phyloP scores from a whole-genome alignment of 1,140 invertebrate genomes.

The Drosophila repleta region DNA sequence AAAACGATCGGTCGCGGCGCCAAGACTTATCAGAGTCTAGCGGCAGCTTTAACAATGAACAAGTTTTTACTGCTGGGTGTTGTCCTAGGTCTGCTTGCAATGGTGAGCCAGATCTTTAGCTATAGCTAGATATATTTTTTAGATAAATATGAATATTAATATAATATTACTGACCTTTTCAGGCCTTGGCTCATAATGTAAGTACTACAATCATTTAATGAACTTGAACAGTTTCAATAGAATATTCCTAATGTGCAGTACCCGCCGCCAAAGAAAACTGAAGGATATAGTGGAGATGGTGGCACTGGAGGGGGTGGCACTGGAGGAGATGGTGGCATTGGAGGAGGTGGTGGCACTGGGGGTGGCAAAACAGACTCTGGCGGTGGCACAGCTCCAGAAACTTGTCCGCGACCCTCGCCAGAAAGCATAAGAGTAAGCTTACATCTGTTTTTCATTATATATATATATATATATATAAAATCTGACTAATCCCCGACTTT shows the following conservation, averaged over 20 bases:
- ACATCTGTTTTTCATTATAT: no score
- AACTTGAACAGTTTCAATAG: neutral
- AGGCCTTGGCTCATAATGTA: constrained; percentile 42
- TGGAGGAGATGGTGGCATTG: no score
- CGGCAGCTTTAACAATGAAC: constrained; percentile 23
- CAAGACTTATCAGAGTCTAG: constrained; percentile 15
- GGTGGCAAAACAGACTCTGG: no score
- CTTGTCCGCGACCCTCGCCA: constrained; percentile 56
- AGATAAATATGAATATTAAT: no score
- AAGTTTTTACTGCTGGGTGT: constrained; percentile 15
- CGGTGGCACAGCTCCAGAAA: neutral
- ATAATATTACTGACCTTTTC: neutral
- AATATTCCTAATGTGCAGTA: neutral
- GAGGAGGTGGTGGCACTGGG: neutral
- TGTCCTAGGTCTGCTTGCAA: constrained; percentile 6
- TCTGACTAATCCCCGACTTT: constrained; percentile 17
- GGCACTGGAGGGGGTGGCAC: no score
- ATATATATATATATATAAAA: neutral
- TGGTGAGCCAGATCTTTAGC: constrained; percentile 20
- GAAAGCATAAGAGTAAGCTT: constrained; percentile 53
- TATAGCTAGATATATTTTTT: no score
- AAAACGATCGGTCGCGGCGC: constrained; percentile 15
- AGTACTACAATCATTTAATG: constrained; percentile 13
- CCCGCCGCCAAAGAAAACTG: neutral
- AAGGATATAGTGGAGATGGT: neutral